Conservation (phyloP, 2,797 vertebrate species). For the Myoxocephalus aenaeus region DNA sequence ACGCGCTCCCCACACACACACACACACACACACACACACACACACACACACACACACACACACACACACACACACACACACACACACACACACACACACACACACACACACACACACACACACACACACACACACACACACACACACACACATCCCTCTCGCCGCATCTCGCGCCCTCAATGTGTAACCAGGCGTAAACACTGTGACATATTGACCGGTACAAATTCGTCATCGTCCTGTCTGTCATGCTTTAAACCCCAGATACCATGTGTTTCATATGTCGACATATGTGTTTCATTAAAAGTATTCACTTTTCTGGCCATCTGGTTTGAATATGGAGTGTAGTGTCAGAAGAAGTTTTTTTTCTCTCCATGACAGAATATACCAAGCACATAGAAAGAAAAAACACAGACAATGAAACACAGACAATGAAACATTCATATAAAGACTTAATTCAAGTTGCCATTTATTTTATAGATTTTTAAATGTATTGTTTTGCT, state of each 20-base stretch:
- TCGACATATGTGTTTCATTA: slow-evolving; percentile 20
- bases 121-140: too few species aligned
- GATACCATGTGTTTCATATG: slow-evolving; percentile 22
- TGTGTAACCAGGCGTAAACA: slow-evolving; percentile 67
- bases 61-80: too few species aligned
- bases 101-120: too few species aligned
- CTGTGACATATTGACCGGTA: slow-evolving; percentile 67
- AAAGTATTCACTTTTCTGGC: not conserved
- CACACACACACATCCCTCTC: not conserved
- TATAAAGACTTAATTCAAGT: not conserved
- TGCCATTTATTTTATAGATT: not conserved
- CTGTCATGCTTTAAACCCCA: slow-evolving; percentile 26
- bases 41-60: too few species aligned
- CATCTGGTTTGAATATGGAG: not conserved
- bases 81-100: too few species aligned
- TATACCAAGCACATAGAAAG: not conserved
- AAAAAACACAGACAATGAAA: not conserved
- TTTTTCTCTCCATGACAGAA: not conserved
- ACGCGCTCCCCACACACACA: slow-evolving; percentile 38
- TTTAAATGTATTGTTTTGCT: not conserved
- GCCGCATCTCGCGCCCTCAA: slow-evolving; percentile 53
- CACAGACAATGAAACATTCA: not conserved
- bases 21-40: too few species aligned
- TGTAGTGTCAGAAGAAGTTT: too few species aligned
- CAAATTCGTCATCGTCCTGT: slow-evolving; percentile 37